Conservation (phyloP, 2,797 vertebrate genomes). For the Astyanax mexicanus region DNA sequence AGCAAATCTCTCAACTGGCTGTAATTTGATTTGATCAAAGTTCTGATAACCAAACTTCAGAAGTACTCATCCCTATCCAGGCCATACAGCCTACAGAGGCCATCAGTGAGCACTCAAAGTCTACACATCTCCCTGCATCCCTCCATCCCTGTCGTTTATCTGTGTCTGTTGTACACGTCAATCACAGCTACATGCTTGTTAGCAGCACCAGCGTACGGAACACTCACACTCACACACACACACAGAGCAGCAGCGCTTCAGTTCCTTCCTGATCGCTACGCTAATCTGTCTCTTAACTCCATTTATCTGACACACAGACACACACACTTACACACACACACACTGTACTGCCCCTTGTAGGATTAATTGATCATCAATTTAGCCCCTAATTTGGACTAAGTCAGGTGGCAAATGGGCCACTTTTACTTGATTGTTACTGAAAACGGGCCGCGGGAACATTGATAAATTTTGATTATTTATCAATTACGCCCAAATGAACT, state of each 20-base stretch:
- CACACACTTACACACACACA: conserved; percentile 49
- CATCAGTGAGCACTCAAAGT: neutral
- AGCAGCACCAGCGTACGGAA: conserved; percentile 70
- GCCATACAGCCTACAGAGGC: too few relatives aligned
- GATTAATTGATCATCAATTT: conserved; percentile 99
- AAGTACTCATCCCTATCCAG: neutral
- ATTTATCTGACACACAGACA: conserved; percentile 80
- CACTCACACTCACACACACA: neutral
- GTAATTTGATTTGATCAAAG: too few relatives aligned
- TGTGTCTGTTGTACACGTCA: conserved; percentile 82
- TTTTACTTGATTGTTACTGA: conserved; percentile 99
- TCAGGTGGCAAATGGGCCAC: conserved; percentile 99
- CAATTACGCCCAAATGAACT: conserved; percentile 99
- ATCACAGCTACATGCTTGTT: conserved; percentile 86
- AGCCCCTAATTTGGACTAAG: conserved; percentile 98
- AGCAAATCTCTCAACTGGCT: too few relatives aligned
- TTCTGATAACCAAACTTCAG: conserved; percentile 1
- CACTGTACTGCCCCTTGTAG: conserved; percentile 91
- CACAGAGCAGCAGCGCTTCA: conserved; percentile 64
- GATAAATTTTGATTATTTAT: conserved; percentile 99
- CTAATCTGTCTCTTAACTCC: conserved; percentile 89
- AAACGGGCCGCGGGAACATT: conserved; percentile 97
- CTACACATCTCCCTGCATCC: conserved; percentile 63
- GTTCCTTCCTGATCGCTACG: conserved; percentile 84
- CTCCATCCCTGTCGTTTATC: conserved; percentile 79